A percentile compares a stretch with the other conserved stretches of the same genome.
Conservation (phyloP, 2,888 invertebrate genomes). For the Lithophane socia region DNA sequence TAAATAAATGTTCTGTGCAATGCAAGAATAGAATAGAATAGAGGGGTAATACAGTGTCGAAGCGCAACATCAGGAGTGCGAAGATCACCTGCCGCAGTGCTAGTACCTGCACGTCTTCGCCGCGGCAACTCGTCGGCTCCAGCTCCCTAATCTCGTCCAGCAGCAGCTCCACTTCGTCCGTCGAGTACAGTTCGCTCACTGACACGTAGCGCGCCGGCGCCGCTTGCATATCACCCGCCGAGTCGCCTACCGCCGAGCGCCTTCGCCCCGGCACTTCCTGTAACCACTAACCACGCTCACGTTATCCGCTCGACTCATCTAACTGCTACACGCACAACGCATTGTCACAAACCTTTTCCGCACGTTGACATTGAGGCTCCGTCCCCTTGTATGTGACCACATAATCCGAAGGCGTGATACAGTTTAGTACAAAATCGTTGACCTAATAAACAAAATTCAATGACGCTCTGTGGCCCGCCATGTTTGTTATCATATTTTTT, state of each 20-base stretch:
- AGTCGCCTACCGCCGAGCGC: conserved; percentile 81
- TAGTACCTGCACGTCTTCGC: conserved; percentile 85
- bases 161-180: conserved; percentile 90
- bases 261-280: conserved; percentile 82
- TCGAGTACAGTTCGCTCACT: conserved; percentile 89
- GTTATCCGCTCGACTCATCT: conserved; percentile 27
- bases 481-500: conserved; percentile 85
- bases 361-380: conserved; percentile 77
- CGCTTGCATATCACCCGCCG: conserved; percentile 87
- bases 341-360: conserved; percentile 75
- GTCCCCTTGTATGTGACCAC: conserved; percentile 75
- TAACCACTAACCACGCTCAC: conserved; percentile 65
- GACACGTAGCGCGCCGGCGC: conserved; percentile 90
- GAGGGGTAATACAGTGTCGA: neutral
- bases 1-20: conserved; percentile 3
- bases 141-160: conserved; percentile 89
- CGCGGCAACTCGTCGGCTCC: conserved; percentile 89
- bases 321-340: conserved; percentile 8
- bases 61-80: too few relatives aligned
- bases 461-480: conserved; percentile 84
- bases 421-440: conserved; percentile 63
- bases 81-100: conserved; percentile 17
- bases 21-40: neutral
- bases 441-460: conserved; percentile 79
- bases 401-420: conserved; percentile 74